Conservation (phyloP, 2,888 invertebrate genomes). For the Rotaria magnacalcarata region DNA sequence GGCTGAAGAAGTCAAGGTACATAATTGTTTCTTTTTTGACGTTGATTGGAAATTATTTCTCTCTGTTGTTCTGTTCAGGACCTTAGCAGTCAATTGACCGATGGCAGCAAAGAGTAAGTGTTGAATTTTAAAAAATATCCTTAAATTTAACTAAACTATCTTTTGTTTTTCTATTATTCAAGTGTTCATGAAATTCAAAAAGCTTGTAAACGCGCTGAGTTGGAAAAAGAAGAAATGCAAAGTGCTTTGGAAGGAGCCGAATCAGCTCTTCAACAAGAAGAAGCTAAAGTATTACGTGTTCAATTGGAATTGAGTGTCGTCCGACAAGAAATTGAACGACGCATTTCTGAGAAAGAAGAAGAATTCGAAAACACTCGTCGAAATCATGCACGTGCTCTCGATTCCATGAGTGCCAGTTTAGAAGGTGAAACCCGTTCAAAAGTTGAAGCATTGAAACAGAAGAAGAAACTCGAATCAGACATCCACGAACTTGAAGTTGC, state of each 20-base stretch:
- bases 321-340: slow-evolving; percentile 93
- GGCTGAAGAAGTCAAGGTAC: slow-evolving; percentile 83
- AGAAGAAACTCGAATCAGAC: slow-evolving; percentile 99
- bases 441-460: slow-evolving; percentile 98
- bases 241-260: slow-evolving; percentile 98
- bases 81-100: slow-evolving; percentile 95
- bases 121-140: too few species aligned
- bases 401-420: slow-evolving; percentile 98
- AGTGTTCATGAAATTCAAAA: slow-evolving; percentile 99
- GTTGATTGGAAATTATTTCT: neutral
- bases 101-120: slow-evolving; percentile 75
- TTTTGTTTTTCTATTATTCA: slow-evolving; percentile 63
- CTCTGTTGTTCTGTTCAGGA: slow-evolving; percentile 66
- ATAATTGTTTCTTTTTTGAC: neutral
- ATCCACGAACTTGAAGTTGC: slow-evolving; percentile 99
- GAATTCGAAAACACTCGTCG: slow-evolving; percentile 99
- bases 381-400: slow-evolving; percentile 97
- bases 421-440: slow-evolving; percentile 99
- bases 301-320: slow-evolving; percentile 96
- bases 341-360: slow-evolving; percentile 99
- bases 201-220: slow-evolving; percentile 92
- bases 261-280: slow-evolving; percentile 96
- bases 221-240: slow-evolving; percentile 98
- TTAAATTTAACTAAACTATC: too few species aligned
- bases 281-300: slow-evolving; percentile 83